Conservation (phyloP, 2,797 vertebrate species). For the Anableps anableps region DNA sequence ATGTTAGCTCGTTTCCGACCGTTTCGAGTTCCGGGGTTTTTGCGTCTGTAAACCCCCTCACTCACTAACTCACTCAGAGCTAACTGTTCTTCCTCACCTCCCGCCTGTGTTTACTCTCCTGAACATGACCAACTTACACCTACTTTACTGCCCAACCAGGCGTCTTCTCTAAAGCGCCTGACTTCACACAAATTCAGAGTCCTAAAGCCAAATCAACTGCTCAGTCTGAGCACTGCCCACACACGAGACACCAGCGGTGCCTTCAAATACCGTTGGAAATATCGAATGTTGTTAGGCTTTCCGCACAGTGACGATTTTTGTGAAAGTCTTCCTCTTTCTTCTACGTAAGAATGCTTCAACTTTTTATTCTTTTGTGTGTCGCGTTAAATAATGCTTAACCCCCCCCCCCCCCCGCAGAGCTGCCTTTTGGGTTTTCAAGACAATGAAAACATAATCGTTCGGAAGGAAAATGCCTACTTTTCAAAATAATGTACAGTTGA, state of each 20-base stretch:
- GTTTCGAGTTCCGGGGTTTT: slow-evolving; percentile 69
- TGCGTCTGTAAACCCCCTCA: slow-evolving; percentile 15
- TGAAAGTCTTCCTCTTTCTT: neutral
- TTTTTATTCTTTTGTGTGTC: neutral
- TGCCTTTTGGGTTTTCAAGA: too few species aligned
- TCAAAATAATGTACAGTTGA: neutral
- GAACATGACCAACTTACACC: neutral
- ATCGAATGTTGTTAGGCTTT: neutral
- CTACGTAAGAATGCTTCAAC: neutral
- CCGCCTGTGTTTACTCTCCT: slow-evolving; percentile 4
- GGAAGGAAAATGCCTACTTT: neutral
- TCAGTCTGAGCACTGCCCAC: slow-evolving; percentile 32
- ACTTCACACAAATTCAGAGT: slow-evolving; percentile 4
- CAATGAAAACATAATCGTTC: too few species aligned
- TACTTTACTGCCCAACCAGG: slow-evolving; percentile 6
- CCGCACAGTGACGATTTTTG: neutral
- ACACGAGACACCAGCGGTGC: slow-evolving; percentile 26
- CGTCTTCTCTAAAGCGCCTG: slow-evolving; percentile 14
- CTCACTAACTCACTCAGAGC: neutral
- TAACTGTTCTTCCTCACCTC: slow-evolving; percentile 43
- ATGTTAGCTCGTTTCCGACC: slow-evolving; percentile 58
- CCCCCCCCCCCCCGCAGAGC: too few species aligned
- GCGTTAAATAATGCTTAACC: too few species aligned
- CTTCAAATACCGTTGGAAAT: slow-evolving; percentile 18
- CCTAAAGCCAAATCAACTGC: slow-evolving; percentile 15